Evolutionary conservation across 2,888 invertebrate species (phyloP), one percentile per base, ranked within the genome.

Genomic region (Terebella lapidaria): DNA sequence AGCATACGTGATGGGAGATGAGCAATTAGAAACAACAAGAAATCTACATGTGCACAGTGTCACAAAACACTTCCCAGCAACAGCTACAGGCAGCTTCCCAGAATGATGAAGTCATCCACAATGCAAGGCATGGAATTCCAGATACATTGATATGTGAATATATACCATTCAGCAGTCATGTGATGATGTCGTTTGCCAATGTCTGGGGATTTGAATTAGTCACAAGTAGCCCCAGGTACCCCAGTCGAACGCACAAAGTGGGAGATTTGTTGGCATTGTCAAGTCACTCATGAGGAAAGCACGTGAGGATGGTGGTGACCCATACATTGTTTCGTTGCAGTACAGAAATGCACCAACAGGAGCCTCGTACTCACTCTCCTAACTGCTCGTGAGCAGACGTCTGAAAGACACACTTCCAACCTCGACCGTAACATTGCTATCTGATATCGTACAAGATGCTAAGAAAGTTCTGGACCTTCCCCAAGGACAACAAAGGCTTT

Each of bases 261-360:
- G 65, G 30, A 28, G 56, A 25, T 30, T 25, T n/a, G 57, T 66
- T 22, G 54, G 60, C 26, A 67, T 59, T 18, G 53, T 66, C 0
- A 66, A 67, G 47, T 26, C 30, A 15, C 45, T 66, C 24, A 28
- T 67, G 2, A 57, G 28, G 25, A 68, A 65, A 61, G 63, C 64
- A 24, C 15, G 35, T 24, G 55, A 58, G n/a, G 52, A 57, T 15
- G 57, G 59, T 18, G 35, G 47, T 10, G 67, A 66, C 54, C 61
- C 62, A 22, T 57, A 60, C 35, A 66, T 62, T 28, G 62, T 66
- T 22, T 42, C 64, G 46, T 54, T 64, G n/a, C 56, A 63, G 35
- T 63, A 68, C 42, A 26, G 67, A 25, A 63, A 64, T 56, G 57
- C 66, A 10, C 65, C 67, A 22, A 46, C 62, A 20, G 64, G 63